Evolutionary conservation across 2,113 vertebrate genomes (phyloP).

Genomic region (Pelodiscus sinensis): DNA sequence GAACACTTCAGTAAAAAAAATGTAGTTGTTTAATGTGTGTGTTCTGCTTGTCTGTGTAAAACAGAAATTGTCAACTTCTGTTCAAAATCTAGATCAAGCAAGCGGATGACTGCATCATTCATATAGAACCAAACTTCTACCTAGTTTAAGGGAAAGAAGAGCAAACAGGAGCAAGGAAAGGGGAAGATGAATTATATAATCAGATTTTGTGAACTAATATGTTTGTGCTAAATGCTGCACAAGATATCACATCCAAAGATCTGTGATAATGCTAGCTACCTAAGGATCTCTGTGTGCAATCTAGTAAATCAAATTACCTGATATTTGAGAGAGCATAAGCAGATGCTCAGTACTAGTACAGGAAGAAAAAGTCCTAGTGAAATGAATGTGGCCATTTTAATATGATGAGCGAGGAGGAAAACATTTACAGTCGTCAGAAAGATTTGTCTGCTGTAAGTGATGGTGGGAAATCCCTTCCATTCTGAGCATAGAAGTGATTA

Average conservation of each 20-base stretch:
- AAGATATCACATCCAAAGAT: neutral
- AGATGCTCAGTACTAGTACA: neutral
- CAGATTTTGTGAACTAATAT: neutral
- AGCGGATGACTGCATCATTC: neutral
- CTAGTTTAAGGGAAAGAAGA: neutral
- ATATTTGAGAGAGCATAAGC: neutral
- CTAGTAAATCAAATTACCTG: neutral
- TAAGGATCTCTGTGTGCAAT: neutral
- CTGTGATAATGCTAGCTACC: neutral
- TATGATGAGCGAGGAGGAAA: neutral
- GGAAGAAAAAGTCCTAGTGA: neutral
- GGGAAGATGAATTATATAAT: neutral
- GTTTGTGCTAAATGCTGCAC: neutral
- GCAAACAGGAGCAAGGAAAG: neutral
- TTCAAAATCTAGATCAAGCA: neutral
- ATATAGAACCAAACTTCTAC: neutral
- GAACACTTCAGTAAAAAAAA: neutral
- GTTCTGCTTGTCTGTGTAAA: neutral
- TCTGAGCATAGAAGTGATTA: slow-evolving; percentile 22
- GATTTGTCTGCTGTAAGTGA: neutral
- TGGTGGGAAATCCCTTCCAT: neutral
- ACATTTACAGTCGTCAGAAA: neutral
- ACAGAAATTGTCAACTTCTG: neutral
- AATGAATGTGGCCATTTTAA: neutral
- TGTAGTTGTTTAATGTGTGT: neutral